phyloP scores from a whole-genome alignment of 2,797 vertebrate genomes.

The Aulostomus chinensis region DNA sequence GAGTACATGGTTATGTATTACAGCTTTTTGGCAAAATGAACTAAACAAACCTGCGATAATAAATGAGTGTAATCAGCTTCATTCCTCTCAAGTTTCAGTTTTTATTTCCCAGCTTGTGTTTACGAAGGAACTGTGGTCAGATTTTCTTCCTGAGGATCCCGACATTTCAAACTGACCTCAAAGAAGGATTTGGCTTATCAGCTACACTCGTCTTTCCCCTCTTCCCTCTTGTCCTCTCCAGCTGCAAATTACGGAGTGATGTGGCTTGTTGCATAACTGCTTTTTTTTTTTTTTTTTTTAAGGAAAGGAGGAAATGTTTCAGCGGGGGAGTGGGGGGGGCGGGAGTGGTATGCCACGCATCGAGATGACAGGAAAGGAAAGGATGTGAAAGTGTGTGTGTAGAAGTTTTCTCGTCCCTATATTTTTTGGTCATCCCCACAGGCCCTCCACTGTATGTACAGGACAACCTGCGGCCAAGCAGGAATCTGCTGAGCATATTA shows the following conservation, averaged over 20 bases:
- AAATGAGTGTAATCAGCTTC: no score
- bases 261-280: slow-evolving; percentile 74
- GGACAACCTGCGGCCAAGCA: slow-evolving; percentile 1
- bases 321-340: slow-evolving; percentile 49
- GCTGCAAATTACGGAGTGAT: slow-evolving; percentile 64
- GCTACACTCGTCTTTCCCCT: slow-evolving; percentile 8
- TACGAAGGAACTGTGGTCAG: no score
- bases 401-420: not conserved
- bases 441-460: slow-evolving; percentile 10
- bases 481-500: slow-evolving; percentile 18
- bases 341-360: slow-evolving; percentile 44
- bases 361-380: slow-evolving; percentile 47
- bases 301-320: slow-evolving; percentile 79
- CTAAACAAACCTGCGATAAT: no score
- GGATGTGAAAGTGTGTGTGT: slow-evolving; percentile 22
- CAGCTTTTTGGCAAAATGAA: no score
- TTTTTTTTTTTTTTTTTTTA: slow-evolving; percentile 47
- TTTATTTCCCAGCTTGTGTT: no score
- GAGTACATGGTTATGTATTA: no score
- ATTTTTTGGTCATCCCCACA: not conserved
- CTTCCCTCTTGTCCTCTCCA: slow-evolving; percentile 26
- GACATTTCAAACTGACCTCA: no score
- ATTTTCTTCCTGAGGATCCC: no score
- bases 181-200: no score
- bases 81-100: no score